Conservation (phyloP, 2,113 vertebrate species). For the Vulpes vulpes region DNA sequence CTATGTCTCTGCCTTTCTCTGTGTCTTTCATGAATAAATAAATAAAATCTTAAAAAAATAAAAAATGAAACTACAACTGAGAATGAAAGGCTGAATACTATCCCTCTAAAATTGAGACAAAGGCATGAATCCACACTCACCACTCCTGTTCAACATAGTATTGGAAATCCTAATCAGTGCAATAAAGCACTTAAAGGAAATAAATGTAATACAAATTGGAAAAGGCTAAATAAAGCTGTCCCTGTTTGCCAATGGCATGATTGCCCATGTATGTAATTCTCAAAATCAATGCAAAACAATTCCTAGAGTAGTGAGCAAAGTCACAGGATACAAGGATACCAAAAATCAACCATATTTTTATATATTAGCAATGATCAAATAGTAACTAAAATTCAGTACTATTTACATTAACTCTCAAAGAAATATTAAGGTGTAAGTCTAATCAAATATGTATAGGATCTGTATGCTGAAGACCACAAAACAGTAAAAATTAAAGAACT, state of each 20-base stretch:
- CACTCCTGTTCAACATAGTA: neutral
- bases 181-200: neutral
- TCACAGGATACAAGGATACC: neutral
- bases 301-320: neutral
- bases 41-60: too few relatives aligned
- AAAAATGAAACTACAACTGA: neutral
- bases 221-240: neutral
- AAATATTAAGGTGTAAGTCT: neutral
- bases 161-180: neutral
- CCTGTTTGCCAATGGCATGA: neutral
- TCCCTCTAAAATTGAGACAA: neutral
- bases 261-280: neutral
- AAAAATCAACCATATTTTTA: neutral
- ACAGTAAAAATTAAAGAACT: neutral
- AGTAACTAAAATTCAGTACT: neutral
- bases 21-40: too few relatives aligned
- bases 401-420: neutral
- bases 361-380: neutral
- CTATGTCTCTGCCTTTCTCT: too few relatives aligned
- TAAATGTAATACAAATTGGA: neutral
- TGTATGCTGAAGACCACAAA: neutral
- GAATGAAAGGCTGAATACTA: neutral
- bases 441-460: neutral
- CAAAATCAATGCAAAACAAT: neutral
- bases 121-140: neutral